Conservation (phyloP, 2,113 vertebrate genomes). For the Casuarius casuarius region DNA sequence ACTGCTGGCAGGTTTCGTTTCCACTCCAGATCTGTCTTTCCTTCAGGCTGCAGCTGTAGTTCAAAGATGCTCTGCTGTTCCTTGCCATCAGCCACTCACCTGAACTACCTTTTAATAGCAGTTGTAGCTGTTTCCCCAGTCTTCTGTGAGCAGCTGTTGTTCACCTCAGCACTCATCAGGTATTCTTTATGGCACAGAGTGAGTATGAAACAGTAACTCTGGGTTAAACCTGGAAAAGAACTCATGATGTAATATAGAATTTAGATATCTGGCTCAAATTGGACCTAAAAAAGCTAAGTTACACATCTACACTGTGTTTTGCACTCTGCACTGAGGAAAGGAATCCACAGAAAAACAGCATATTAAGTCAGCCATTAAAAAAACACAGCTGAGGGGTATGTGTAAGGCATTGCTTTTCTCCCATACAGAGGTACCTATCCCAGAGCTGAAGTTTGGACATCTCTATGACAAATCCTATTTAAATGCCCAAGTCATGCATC, state of each 20-base stretch:
- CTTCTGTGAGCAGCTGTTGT: neutral
- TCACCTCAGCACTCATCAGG: neutral
- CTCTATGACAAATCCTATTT: neutral
- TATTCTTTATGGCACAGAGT: neutral
- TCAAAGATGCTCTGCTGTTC: conserved; percentile 20
- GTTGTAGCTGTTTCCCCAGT: neutral
- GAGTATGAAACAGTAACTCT: neutral
- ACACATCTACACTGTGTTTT: neutral
- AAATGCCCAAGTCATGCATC: neutral
- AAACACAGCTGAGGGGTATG: neutral
- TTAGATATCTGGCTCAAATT: neutral
- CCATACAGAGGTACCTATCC: neutral
- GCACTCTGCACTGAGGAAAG: fast-evolving
- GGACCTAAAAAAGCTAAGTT: neutral
- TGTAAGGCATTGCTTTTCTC: neutral
- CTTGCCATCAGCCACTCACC: neutral
- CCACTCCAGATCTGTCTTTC: neutral
- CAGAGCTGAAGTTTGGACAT: neutral
- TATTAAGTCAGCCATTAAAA: neutral
- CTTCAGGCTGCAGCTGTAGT: neutral
- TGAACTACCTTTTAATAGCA: neutral
- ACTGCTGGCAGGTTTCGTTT: neutral
- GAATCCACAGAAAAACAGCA: neutral
- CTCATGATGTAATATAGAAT: neutral
- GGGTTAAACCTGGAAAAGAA: neutral